Percentiles rank a stretch among this genome's conserved stretches.
phyloP scores from a whole-genome alignment of 2,797 vertebrate species.

The Enteromius anoplus region DNA sequence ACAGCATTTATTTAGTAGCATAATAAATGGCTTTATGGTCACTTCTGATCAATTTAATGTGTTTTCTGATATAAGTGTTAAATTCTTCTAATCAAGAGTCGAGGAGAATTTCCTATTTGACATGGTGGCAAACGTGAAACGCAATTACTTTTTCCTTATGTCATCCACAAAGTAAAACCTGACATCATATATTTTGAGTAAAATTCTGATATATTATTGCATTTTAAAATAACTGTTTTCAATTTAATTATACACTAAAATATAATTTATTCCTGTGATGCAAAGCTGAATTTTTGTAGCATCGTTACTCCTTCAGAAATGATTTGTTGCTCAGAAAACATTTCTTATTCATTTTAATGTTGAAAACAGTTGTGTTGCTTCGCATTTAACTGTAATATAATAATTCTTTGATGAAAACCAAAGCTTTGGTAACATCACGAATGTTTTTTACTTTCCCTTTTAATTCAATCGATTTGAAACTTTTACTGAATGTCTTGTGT shows the following conservation, averaged over 20 bases:
- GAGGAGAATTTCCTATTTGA: slow-evolving; percentile 75
- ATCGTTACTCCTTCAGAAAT: neutral
- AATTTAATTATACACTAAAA: neutral
- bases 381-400: neutral
- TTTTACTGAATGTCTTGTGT: slow-evolving; percentile 43
- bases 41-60: slow-evolving; percentile 42
- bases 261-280: neutral
- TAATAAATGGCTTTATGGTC: neutral
- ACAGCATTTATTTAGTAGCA: slow-evolving; percentile 16
- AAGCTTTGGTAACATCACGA: neutral
- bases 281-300: neutral
- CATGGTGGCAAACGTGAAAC: slow-evolving; percentile 77
- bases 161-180: slow-evolving; percentile 38
- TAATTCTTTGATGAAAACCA: neutral
- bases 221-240: neutral
- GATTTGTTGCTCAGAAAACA: neutral
- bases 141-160: slow-evolving; percentile 35
- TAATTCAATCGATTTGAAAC: neutral
- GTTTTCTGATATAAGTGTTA: neutral
- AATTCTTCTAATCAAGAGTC: slow-evolving; percentile 63
- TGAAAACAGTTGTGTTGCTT: neutral
- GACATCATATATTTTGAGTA: neutral
- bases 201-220: neutral
- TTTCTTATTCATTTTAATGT: neutral
- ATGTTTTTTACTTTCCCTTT: neutral